Percentiles rank a stretch among this genome's conserved stretches.
phyloP scores from a whole-genome alignment of 2,888 invertebrate species.

The Ectobius pallidus region DNA sequence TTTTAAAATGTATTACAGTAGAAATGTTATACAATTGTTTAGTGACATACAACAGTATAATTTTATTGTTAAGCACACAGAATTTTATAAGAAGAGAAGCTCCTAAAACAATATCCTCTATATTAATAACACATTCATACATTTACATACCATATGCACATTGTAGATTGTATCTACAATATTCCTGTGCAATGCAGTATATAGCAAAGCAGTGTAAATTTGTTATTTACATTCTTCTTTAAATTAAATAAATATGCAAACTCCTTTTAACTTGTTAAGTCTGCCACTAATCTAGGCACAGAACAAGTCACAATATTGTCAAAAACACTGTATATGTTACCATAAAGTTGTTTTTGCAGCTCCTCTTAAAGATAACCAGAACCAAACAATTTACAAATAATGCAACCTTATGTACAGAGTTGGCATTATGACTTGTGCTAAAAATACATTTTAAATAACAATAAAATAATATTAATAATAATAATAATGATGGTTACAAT shows the following conservation, averaged over 20 bases:
- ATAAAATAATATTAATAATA: too few species aligned
- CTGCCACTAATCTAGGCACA: constrained; percentile 34
- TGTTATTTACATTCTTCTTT: constrained; percentile 26
- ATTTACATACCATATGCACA: constrained; percentile 29
- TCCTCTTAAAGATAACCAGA: background rate
- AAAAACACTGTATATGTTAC: constrained; percentile 27
- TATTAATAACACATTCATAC: constrained; percentile 34
- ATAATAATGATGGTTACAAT: too few species aligned
- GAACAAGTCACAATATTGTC: constrained; percentile 34
- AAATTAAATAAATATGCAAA: constrained; percentile 34
- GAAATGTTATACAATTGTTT: constrained; percentile 1
- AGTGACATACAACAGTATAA: constrained; percentile 25
- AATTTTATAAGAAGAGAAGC: constrained; percentile 20
- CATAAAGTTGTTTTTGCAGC: constrained; percentile 24
- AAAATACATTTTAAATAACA: too few species aligned
- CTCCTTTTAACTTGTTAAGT: constrained; percentile 23
- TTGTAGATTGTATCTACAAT: constrained; percentile 27
- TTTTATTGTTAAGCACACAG: background rate
- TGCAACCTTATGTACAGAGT: too few species aligned
- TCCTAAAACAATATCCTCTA: constrained; percentile 25
- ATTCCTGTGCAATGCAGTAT: constrained; percentile 22
- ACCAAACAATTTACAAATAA: too few species aligned
- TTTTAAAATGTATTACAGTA: constrained; percentile 20
- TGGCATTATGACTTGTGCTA: too few species aligned
- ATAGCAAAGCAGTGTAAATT: constrained; percentile 23